These are phyloP conservation scores for Seriola rivoliana DNA, from an alignment of 2,113 vertebrate genomes.

Conservation along the genomic window DNA sequence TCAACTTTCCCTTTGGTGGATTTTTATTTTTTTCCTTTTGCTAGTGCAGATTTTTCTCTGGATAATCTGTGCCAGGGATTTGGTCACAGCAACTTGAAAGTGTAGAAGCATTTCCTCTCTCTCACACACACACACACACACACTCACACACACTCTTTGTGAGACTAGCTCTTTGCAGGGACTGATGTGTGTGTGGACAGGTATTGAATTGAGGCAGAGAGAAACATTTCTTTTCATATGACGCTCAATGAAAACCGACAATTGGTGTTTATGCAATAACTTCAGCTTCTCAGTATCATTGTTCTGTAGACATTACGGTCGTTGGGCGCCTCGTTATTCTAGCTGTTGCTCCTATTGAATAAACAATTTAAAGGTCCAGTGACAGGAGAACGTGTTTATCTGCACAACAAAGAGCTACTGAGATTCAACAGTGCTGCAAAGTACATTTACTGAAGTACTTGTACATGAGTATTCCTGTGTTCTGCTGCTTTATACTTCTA, in stretches of 20 bases:
- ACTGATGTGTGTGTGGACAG: too few relatives aligned
- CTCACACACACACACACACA: background rate
- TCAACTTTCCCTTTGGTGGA: background rate
- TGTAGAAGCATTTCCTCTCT: background rate
- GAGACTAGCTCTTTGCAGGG: too few relatives aligned
- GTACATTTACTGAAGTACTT: background rate
- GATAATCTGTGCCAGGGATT: slow-evolving; percentile 2
- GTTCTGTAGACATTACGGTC: background rate
- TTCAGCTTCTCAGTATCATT: background rate
- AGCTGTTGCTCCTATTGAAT: too few relatives aligned
- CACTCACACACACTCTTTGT: too few relatives aligned
- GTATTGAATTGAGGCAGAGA: too few relatives aligned
- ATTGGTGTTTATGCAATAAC: too few relatives aligned
- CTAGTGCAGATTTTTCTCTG: background rate
- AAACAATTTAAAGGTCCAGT: background rate
- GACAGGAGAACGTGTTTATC: background rate
- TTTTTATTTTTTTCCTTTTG: background rate
- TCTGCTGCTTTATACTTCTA: background rate
- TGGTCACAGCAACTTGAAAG: background rate
- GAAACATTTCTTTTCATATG: too few relatives aligned
- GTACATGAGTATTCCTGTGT: background rate
- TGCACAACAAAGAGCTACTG: background rate
- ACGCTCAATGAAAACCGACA: too few relatives aligned
- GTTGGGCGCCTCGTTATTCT: too few relatives aligned
- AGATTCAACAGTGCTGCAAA: background rate